Evolutionary conservation across 2,797 vertebrate genomes (phyloP), one percentile per base, ranked within the genome.

Genomic region (Squalus acanthias): DNA sequence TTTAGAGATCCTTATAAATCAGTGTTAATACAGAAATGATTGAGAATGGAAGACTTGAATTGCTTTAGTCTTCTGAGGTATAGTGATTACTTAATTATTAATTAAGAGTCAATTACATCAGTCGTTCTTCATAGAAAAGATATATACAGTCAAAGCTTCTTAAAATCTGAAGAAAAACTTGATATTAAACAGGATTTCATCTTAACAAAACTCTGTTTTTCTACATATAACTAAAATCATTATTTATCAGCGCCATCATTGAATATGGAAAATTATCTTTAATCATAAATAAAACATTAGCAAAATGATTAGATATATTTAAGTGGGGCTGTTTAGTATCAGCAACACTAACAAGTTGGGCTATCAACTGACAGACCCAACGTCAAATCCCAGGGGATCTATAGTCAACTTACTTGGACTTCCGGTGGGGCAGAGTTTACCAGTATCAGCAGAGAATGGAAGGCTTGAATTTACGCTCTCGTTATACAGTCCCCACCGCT

Each of bases 21-120:
- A 95, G 50, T 95, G 94, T 72, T 95, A 95, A 95, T 95, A 95
- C 94, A 95, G 94, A 95, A 95, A 95, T 95, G 72, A 95, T 95
- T 95, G 70, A 95, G 94, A 95, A 95, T 76, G 70, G 94, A 72
- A 95, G 70, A 76, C 94, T 95, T 95, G 94, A 95, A 95, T 95
- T 95, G 69, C 94, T 95, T 95, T 95, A 95, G 94, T 74, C 69
- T 95, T 95, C 70, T 57, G 70, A 95, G 94, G 94, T 74, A 76
- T 95, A 76, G 94, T 95, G 94, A 95, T 95, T 95, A 74, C 94
- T 95, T 72, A 95, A 95, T 95, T 74, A 95, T 95, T 95, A 95
- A 95, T 95, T 95, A 95, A 95, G 94, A 53, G 29, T 95, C 70
- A 95, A 74, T 95, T 95, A 95, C 94, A 95, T 76, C 94, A 76